These are phyloP conservation scores for Ispidina picta DNA, from an alignment of 2,797 vertebrate species.

Conservation along the genomic window DNA sequence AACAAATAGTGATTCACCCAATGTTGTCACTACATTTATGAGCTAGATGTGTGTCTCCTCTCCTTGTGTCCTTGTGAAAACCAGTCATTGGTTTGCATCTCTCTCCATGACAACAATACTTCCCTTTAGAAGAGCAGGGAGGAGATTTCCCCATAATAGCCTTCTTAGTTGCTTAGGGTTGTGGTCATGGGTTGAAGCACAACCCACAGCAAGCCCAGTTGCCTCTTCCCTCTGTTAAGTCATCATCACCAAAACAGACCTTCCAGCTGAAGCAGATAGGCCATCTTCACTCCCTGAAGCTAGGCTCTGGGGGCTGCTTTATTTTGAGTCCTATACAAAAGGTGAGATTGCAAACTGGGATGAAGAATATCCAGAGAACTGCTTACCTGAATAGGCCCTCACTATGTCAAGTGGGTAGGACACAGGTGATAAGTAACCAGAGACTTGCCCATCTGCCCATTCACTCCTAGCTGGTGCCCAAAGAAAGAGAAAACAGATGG, in stretches of 20 bases:
- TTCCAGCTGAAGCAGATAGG: not conserved
- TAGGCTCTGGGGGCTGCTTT: not conserved
- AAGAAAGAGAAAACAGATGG: not conserved
- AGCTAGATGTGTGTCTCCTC: not conserved
- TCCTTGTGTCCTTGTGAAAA: not conserved
- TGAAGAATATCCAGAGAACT: not conserved
- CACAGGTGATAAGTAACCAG: not conserved
- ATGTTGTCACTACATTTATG: not conserved
- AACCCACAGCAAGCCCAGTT: not conserved
- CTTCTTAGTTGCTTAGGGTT: not conserved
- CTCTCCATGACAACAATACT: not conserved
- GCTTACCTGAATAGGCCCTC: not conserved
- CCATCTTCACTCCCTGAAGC: not conserved
- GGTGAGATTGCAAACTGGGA: not conserved
- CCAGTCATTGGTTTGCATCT: not conserved
- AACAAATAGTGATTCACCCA: slow-evolving; percentile 30
- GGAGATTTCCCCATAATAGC: not conserved
- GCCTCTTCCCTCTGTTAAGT: not conserved
- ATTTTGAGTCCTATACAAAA: not conserved
- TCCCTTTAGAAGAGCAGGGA: not conserved
- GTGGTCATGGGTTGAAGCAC: not conserved
- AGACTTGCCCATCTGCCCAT: not conserved
- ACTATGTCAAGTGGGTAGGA: not conserved
- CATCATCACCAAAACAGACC: not conserved
- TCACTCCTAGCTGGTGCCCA: not conserved